A percentile compares a stretch with the other conserved stretches of the same genome.
phyloP scores from a whole-genome alignment of 2,113 vertebrate species.

The Climacteris rufus region DNA sequence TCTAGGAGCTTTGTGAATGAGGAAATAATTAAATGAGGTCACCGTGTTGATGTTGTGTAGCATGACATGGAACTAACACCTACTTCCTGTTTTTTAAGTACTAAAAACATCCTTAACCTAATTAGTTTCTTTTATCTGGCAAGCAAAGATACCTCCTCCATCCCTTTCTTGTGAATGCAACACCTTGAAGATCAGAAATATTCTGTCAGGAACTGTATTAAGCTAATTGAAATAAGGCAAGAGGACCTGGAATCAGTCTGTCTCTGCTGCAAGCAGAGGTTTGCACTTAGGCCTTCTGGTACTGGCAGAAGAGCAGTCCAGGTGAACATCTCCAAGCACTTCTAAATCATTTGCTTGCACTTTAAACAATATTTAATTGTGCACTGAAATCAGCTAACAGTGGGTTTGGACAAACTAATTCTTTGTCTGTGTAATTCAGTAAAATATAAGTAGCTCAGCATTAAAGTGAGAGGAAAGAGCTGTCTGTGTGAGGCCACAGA shows the following conservation, averaged over 20 bases:
- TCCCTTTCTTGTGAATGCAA: conserved; percentile 3
- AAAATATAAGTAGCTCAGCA: not conserved
- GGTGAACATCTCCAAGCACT: not conserved
- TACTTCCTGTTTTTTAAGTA: conserved; percentile 61
- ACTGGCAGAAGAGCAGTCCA: not conserved
- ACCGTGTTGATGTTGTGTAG: conserved; percentile 25
- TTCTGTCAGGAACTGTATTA: not conserved
- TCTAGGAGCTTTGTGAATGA: conserved; percentile 49
- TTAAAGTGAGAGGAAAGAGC: not conserved
- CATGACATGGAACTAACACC: conserved; percentile 57
- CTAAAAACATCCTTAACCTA: conserved; percentile 66
- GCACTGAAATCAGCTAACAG: not conserved
- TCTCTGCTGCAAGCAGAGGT: not conserved
- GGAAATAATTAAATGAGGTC: conserved; percentile 68
- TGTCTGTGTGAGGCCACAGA: not conserved
- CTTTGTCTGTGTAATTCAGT: fast-evolving
- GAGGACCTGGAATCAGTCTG: not conserved
- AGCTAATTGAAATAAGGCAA: conserved; percentile 14
- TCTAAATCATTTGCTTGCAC: not conserved
- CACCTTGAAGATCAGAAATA: conserved; percentile 69
- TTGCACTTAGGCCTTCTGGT: not conserved
- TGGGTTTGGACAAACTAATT: not conserved
- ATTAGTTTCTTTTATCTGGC: conserved; percentile 72
- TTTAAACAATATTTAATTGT: not conserved
- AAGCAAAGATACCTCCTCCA: conserved; percentile 44